These are phyloP conservation scores for Myotis pilosus DNA, from an alignment of 2,797 vertebrate species.

Conservation along the genomic window DNA sequence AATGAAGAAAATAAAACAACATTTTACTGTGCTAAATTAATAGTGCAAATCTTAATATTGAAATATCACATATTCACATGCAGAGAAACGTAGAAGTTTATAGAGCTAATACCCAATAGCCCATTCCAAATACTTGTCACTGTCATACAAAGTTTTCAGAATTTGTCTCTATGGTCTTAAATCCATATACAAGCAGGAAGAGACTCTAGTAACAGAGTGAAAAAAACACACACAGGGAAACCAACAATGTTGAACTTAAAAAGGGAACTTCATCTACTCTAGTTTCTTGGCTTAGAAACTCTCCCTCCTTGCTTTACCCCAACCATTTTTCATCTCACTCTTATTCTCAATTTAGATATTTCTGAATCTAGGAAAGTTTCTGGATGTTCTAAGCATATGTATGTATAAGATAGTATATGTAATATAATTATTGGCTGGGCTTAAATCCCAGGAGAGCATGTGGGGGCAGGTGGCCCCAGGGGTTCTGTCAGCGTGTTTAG, in stretches of 20 bases:
- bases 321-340: not conserved
- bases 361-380: not conserved
- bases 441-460: not conserved
- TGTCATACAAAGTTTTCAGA: not conserved
- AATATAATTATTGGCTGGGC: not conserved
- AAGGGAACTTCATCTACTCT: not conserved
- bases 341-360: not conserved
- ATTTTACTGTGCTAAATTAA: constrained; percentile 23
- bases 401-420: not conserved
- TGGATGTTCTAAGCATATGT: not conserved
- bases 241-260: not conserved
- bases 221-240: not conserved
- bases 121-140: not conserved
- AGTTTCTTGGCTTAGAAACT: not conserved
- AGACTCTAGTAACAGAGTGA: not conserved
- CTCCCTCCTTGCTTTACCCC: fast-evolving
- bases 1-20: constrained; percentile 21
- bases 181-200: not conserved
- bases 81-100: not conserved
- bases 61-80: not conserved
- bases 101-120: not conserved
- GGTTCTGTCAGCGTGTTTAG: not conserved
- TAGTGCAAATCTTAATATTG: not conserved
- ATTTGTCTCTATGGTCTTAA: not conserved
- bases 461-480: fast-evolving